Conservation (phyloP, 2,888 invertebrate genomes). For the Cosmorhoe ocellata region DNA sequence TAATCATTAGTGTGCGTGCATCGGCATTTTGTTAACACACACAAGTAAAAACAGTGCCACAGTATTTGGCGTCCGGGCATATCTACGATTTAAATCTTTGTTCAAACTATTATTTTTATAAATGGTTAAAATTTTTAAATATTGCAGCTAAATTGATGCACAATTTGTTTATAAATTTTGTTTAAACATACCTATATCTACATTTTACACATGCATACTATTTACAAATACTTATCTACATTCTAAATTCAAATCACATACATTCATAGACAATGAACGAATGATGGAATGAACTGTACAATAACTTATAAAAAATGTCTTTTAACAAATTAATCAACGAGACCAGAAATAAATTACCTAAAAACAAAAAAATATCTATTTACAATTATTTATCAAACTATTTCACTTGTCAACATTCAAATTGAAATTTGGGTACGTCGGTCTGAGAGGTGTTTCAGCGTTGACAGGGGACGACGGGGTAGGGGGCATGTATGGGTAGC, state of each 20-base stretch:
- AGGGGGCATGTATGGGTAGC: conserved; percentile 81
- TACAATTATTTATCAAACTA: conserved; percentile 22
- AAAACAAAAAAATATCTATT: conserved; percentile 25
- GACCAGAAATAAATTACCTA: conserved; percentile 39
- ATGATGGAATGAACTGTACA: conserved; percentile 35
- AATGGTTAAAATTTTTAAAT: too few species aligned
- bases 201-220: conserved; percentile 2
- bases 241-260: conserved; percentile 31
- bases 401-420: conserved; percentile 76
- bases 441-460: conserved; percentile 71
- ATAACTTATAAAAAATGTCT: conserved; percentile 31
- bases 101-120: too few species aligned
- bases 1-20: too few species aligned
- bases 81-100: too few species aligned
- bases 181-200: too few species aligned
- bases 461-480: conserved; percentile 73
- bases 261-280: conserved; percentile 29
- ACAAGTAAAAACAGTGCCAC: too few species aligned
- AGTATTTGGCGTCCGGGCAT: too few species aligned
- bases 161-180: too few species aligned
- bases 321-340: conserved; percentile 31
- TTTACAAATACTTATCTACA: conserved; percentile 22
- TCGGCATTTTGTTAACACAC: too few species aligned
- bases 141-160: too few species aligned
- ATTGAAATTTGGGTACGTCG: conserved; percentile 74